Conservation (phyloP, 2,797 vertebrate genomes). For the Artibeus jamaicensis region DNA sequence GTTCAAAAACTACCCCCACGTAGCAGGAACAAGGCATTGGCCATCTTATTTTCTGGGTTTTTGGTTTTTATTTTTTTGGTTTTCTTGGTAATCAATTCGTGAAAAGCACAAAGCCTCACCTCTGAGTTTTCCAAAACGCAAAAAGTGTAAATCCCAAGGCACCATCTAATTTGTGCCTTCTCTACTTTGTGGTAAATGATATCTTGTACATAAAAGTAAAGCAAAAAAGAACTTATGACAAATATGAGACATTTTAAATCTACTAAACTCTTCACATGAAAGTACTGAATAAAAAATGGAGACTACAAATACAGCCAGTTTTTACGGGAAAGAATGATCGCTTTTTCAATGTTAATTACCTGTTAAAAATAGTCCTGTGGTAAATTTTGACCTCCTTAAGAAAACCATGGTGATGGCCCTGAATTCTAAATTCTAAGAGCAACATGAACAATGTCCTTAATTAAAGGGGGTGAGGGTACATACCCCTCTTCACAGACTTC, state of each 20-base stretch:
- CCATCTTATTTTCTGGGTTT: background rate
- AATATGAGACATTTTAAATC: background rate
- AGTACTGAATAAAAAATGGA: background rate
- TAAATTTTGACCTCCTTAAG: conserved; percentile 43
- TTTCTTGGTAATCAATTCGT: background rate
- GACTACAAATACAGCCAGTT: background rate
- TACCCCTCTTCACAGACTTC: background rate
- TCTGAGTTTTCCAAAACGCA: background rate
- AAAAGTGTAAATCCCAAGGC: background rate
- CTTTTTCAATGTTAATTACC: conserved; percentile 53
- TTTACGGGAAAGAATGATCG: conserved; percentile 43
- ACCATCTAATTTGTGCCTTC: background rate
- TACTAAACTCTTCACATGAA: background rate
- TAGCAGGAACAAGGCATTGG: background rate
- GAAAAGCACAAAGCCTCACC: background rate
- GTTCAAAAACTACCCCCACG: background rate
- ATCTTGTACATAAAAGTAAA: background rate
- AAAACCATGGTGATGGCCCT: conserved; percentile 48
- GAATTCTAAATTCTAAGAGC: conserved; percentile 43
- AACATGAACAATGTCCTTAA: conserved; percentile 25
- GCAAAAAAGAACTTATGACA: background rate
- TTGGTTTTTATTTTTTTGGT: background rate
- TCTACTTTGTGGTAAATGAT: background rate
- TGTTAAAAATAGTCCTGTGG: conserved; percentile 54
- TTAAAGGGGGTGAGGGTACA: background rate